These are phyloP conservation scores for Paraplagusia blochii DNA, from an alignment of 2,113 vertebrate species.

Conservation along the genomic window DNA sequence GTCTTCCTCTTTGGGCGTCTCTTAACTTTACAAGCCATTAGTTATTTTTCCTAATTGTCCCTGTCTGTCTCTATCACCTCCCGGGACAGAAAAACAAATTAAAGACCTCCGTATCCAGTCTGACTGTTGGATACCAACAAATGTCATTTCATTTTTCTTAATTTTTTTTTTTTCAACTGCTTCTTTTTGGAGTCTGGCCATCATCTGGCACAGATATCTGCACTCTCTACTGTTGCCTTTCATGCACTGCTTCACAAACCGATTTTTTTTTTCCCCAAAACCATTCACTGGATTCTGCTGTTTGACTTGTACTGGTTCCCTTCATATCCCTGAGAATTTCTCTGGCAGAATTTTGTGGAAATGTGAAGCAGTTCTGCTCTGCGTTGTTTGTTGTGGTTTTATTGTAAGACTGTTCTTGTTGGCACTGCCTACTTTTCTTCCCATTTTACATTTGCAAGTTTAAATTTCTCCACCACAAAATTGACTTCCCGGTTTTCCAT, in stretches of 20 bases:
- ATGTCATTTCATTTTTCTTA: slow-evolving; percentile 24
- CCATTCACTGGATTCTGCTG: not conserved
- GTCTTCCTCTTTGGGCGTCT: too few species aligned
- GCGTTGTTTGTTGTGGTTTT: not conserved
- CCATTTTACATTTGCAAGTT: not conserved
- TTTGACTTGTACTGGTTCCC: not conserved
- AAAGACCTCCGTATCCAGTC: slow-evolving; percentile 46
- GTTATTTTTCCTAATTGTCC: slow-evolving; percentile 29
- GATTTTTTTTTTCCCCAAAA: not conserved
- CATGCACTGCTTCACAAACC: not conserved
- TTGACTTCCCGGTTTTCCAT: slow-evolving; percentile 10
- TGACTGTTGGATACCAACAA: slow-evolving; percentile 36
- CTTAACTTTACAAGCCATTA: too few species aligned
- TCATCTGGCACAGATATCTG: slow-evolving; percentile 32
- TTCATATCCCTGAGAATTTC: not conserved
- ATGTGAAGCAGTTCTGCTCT: not conserved
- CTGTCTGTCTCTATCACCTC: slow-evolving; percentile 22
- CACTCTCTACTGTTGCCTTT: slow-evolving; percentile 16
- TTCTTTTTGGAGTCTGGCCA: slow-evolving; percentile 3
- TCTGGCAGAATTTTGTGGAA: not conserved
- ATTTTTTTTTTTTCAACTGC: slow-evolving; percentile 2
- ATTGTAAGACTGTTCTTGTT: not conserved
- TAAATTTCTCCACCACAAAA: not conserved
- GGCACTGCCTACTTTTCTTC: not conserved
- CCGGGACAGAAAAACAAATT: slow-evolving; percentile 44